Percentiles rank a stretch among this genome's conserved stretches.
Conservation (phyloP, 2,888 invertebrate genomes). For the Biston stratarius region DNA sequence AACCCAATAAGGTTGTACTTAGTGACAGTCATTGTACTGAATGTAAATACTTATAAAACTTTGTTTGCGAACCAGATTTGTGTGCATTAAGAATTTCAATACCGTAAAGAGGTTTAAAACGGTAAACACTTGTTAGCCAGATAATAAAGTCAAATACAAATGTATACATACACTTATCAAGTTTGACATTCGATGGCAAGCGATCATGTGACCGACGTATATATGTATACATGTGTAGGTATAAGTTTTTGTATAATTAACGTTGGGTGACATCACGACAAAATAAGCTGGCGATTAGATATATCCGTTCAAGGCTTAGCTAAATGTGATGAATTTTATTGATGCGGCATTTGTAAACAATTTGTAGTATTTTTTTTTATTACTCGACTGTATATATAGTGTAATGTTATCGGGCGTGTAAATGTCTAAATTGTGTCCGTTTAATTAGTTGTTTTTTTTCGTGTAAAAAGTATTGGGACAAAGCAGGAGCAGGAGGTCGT, state of each 20-base stretch:
- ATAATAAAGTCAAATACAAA: constrained; percentile 2
- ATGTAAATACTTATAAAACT: constrained; percentile 13
- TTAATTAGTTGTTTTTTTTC: no score
- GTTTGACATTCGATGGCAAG: constrained; percentile 15
- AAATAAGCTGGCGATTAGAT: constrained; percentile 9
- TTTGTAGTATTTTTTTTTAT: not conserved
- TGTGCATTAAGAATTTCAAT: constrained; percentile 14
- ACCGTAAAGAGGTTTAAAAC: constrained; percentile 11
- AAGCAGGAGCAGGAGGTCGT: no score
- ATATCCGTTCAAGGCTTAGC: constrained; percentile 16
- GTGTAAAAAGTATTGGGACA: no score
- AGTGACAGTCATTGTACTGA: constrained; percentile 8
- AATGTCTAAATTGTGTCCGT: no score
- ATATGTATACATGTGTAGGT: not conserved
- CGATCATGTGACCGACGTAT: constrained; percentile 13
- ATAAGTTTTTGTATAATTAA: not conserved
- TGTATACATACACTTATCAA: constrained; percentile 5
- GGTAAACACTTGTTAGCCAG: not conserved
- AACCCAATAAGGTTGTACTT: constrained; percentile 5
- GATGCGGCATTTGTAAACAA: not conserved
- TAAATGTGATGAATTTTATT: not conserved
- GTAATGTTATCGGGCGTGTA: no score
- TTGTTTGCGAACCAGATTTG: constrained; percentile 22
- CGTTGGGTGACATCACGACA: constrained; percentile 13
- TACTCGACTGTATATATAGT: no score